These are phyloP conservation scores for Meloe dianella DNA, from an alignment of 2,888 invertebrate genomes.

Conservation along the genomic window DNA sequence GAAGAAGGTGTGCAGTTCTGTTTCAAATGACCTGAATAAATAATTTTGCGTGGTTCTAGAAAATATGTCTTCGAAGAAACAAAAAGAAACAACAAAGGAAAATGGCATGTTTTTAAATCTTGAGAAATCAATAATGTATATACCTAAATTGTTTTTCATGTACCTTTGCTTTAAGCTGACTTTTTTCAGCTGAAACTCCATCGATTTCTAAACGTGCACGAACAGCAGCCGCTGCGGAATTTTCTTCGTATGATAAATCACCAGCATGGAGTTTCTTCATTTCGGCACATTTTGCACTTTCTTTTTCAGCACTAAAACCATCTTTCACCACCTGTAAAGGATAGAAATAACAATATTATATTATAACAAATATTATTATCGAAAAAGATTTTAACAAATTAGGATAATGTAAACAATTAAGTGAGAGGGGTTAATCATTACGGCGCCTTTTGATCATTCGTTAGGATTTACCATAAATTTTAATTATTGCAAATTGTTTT, in stretches of 20 bases:
- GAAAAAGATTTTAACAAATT: conserved; percentile 6
- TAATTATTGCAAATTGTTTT: conserved; percentile 3
- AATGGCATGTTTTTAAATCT: conserved; percentile 25
- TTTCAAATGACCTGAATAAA: conserved; percentile 47
- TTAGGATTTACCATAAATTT: background rate
- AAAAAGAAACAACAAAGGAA: conserved; percentile 17
- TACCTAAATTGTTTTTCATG: background rate
- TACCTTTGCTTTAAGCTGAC: conserved; percentile 82
- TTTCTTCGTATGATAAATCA: conserved; percentile 82
- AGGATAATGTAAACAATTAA: too few species aligned
- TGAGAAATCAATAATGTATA: background rate
- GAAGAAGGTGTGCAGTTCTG: conserved; percentile 44
- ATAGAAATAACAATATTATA: too few species aligned
- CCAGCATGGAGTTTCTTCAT: conserved; percentile 79
- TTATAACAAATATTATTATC: too few species aligned
- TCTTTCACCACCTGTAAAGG: conserved; percentile 72
- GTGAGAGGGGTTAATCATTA: background rate
- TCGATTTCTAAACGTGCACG: conserved; percentile 82
- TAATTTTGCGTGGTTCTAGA: conserved; percentile 38
- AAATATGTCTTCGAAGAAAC: conserved; percentile 37
- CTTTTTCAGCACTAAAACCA: conserved; percentile 81
- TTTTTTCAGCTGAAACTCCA: conserved; percentile 85
- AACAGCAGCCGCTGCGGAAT: conserved; percentile 77
- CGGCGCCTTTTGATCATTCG: background rate
- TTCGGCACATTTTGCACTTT: conserved; percentile 73